A percentile compares a stretch with the other conserved stretches of the same genome.
These are phyloP conservation scores for Xylocampa areola DNA, from an alignment of 2,888 invertebrate genomes.

Conservation along the genomic window DNA sequence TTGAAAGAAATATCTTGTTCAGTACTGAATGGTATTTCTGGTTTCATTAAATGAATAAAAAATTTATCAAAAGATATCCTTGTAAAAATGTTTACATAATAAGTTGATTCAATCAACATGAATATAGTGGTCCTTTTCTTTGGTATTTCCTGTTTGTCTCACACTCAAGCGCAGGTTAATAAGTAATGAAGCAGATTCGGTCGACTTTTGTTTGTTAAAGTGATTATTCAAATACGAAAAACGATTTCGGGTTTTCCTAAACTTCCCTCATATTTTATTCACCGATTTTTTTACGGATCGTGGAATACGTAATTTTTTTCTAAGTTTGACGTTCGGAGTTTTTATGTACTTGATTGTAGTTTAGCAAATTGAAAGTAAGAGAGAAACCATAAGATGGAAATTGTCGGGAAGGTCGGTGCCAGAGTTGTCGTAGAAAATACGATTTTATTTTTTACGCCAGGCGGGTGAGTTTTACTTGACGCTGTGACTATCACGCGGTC, in stretches of 20 bases:
- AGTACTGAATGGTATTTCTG: background rate
- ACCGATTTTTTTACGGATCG: slow-evolving; percentile 85
- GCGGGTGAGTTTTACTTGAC: slow-evolving; percentile 41
- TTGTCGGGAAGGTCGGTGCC: slow-evolving; percentile 23
- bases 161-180: slow-evolving; percentile 83
- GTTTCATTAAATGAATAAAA: background rate
- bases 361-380: slow-evolving; percentile 46
- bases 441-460: slow-evolving; percentile 42
- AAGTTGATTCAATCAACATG: slow-evolving; percentile 52
- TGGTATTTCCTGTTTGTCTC: slow-evolving; percentile 71
- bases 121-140: slow-evolving; percentile 41
- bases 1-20: background rate
- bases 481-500: slow-evolving; percentile 48
- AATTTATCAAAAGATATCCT: slow-evolving; percentile 13
- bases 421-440: slow-evolving; percentile 24
- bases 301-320: slow-evolving; percentile 82
- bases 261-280: slow-evolving; percentile 89
- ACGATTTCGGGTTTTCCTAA: slow-evolving; percentile 87
- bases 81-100: slow-evolving; percentile 27
- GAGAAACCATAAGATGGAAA: slow-evolving; percentile 32
- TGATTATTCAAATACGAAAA: slow-evolving; percentile 90
- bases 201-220: slow-evolving; percentile 88
- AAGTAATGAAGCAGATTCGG: slow-evolving; percentile 87
- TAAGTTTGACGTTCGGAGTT: slow-evolving; percentile 68
- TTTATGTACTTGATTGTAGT: slow-evolving; percentile 56